phyloP scores from a whole-genome alignment of 2,113 vertebrate species.

The Chloropsis cyanopogon region DNA sequence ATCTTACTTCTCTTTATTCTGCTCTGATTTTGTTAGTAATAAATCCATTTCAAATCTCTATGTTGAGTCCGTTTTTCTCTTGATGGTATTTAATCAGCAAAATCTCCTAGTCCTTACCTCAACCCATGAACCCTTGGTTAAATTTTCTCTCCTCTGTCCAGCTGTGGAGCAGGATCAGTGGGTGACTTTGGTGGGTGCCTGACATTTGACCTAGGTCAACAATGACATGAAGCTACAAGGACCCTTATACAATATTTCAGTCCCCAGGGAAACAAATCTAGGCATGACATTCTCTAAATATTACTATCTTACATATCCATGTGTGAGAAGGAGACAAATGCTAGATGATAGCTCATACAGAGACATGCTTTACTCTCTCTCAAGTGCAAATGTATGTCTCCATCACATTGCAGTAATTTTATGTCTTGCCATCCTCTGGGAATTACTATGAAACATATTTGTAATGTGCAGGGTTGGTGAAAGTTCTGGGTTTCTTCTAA shows the following conservation, averaged over 20 bases:
- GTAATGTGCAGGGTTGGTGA: background rate
- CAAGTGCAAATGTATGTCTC: background rate
- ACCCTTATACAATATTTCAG: background rate
- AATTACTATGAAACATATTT: background rate
- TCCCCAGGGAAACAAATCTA: background rate
- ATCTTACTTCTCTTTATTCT: background rate
- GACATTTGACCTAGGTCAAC: background rate
- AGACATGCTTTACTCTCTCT: background rate
- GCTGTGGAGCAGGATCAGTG: background rate
- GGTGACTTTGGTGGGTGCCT: background rate
- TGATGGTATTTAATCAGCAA: background rate
- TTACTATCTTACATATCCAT: background rate
- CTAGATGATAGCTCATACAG: background rate
- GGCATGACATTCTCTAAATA: background rate
- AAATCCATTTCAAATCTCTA: background rate
- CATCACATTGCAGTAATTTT: background rate
- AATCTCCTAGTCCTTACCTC: background rate
- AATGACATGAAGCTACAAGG: background rate
- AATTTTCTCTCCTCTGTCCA: background rate
- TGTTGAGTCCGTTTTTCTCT: background rate
- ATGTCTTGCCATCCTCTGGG: background rate
- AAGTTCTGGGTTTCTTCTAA: background rate
- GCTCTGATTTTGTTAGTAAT: background rate
- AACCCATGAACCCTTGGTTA: background rate
- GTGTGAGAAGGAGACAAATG: background rate